phyloP scores from a whole-genome alignment of 2,113 vertebrate genomes.

The Upupa epops region DNA sequence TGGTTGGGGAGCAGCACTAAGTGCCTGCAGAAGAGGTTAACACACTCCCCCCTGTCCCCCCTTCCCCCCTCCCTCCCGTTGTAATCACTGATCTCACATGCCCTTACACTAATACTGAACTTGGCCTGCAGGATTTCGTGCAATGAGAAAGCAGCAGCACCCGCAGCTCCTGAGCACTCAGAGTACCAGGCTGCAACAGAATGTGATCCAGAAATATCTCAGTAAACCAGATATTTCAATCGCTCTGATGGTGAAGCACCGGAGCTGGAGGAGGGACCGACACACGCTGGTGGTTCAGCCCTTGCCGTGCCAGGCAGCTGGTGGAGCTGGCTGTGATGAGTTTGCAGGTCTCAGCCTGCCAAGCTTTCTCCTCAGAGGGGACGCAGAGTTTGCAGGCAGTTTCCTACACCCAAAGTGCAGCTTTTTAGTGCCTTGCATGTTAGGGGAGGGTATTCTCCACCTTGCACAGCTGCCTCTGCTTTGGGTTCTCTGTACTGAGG shows the following conservation, averaged over 20 bases:
- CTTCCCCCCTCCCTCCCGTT: not conserved
- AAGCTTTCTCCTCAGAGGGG: not conserved
- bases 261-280: conserved; percentile 31
- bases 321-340: not conserved
- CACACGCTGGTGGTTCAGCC: not conserved
- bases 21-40: not conserved
- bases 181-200: conserved; percentile 23
- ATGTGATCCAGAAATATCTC: conserved; percentile 38
- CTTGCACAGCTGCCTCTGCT: accelerated
- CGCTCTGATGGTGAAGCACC: conserved; percentile 1
- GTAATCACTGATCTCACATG: conserved; percentile 11
- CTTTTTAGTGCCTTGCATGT: not conserved
- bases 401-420: not conserved
- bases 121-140: not conserved
- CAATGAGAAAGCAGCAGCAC: conserved; percentile 25
- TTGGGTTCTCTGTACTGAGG: not conserved
- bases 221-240: conserved; percentile 49
- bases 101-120: conserved; percentile 41
- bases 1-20: conserved; percentile 7
- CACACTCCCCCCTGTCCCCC: too few species aligned
- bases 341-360: not conserved
- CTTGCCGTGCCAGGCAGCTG: not conserved
- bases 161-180: not conserved
- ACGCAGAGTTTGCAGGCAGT: not conserved
- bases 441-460: not conserved